A percentile compares a stretch with the other conserved stretches of the same genome.
Evolutionary conservation across 1,140 invertebrate species (phyloP).

Genomic region (Scylla paramamosain): DNA sequence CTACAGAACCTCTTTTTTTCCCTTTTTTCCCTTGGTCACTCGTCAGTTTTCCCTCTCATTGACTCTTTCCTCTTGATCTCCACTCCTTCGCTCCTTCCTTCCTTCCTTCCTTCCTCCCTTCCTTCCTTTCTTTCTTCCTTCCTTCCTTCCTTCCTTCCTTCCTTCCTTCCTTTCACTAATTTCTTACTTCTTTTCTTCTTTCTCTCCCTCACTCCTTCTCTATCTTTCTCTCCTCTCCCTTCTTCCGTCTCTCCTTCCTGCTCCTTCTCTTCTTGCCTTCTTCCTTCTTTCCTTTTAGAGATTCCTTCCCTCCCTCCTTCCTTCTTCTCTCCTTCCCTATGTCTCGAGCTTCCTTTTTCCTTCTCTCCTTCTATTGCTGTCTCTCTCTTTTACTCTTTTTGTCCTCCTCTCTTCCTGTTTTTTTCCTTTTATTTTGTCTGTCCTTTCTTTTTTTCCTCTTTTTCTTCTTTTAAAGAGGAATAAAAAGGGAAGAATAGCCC

Average conservation of each 20-base stretch:
- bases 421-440: background rate
- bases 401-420: background rate
- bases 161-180: background rate
- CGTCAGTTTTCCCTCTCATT: no score
- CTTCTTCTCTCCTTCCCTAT: background rate
- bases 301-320: background rate
- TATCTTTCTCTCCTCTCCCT: background rate
- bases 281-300: background rate
- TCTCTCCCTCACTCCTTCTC: background rate
- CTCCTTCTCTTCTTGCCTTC: background rate
- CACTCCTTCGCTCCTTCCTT: background rate
- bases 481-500: no score
- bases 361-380: background rate
- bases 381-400: background rate
- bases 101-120: background rate
- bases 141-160: background rate
- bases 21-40: background rate
- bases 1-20: background rate
- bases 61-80: no score
- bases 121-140: background rate
- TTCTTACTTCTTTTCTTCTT: background rate
- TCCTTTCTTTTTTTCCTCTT: no score
- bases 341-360: background rate
- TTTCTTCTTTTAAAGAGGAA: no score
- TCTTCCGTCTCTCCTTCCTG: background rate